phyloP scores from a whole-genome alignment of 2,797 vertebrate species.

The Paratrypauchen microcephalus region DNA sequence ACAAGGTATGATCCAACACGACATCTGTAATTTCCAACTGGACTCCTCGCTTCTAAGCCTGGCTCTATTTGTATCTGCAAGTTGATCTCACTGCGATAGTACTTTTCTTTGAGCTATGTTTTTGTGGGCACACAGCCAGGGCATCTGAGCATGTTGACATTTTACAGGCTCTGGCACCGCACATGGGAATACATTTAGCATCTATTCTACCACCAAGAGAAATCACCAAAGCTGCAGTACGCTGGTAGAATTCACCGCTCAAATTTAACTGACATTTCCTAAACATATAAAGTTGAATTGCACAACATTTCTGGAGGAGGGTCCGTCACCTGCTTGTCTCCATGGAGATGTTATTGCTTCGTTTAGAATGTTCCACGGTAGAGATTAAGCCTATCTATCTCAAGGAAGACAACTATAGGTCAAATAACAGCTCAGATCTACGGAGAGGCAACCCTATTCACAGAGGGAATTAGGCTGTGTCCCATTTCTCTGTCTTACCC shows the following conservation, averaged over 20 bases:
- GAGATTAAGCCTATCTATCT: too few relatives aligned
- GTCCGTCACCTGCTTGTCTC: too few relatives aligned
- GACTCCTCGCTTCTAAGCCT: background rate
- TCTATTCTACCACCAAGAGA: background rate
- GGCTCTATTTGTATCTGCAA: background rate
- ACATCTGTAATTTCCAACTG: background rate
- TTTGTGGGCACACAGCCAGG: background rate
- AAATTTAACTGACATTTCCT: background rate
- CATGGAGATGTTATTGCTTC: too few relatives aligned
- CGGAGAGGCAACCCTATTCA: too few relatives aligned
- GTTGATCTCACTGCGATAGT: background rate
- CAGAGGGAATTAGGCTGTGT: too few relatives aligned
- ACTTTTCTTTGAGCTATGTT: background rate
- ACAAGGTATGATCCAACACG: too few relatives aligned
- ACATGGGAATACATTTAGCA: background rate
- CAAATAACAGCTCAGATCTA: too few relatives aligned
- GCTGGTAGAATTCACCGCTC: background rate
- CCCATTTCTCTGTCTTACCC: too few relatives aligned
- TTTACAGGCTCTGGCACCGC: constrained; percentile 1
- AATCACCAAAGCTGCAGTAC: background rate
- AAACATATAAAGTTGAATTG: too few relatives aligned
- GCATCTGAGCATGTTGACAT: constrained; percentile 13
- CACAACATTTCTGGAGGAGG: too few relatives aligned
- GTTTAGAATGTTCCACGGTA: too few relatives aligned
- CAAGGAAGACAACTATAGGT: too few relatives aligned